Evolutionary conservation across 2,888 invertebrate species (phyloP), one percentile per base, ranked within the genome.

Genomic region (Diogma glabrata): DNA sequence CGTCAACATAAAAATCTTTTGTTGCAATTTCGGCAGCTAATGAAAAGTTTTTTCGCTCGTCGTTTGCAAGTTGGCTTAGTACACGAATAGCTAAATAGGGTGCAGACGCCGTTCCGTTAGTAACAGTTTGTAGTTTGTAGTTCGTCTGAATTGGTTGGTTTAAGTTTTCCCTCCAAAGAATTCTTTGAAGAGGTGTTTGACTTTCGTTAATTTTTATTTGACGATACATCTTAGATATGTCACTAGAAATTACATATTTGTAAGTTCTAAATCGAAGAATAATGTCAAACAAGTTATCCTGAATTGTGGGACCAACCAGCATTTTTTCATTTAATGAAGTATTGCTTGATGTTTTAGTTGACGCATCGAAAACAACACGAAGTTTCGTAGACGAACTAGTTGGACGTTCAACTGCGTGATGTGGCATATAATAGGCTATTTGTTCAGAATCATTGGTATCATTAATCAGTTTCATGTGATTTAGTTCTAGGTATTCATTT

Each of bases 41-140:
- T n/a, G n/a, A n/a, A n/a, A n/a, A n/a, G n/a, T n/a, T n/a, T n/a
- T n/a, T n/a, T n/a, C n/a, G n/a, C n/a, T n/a, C n/a, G n/a, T n/a
- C n/a, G n/a, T n/a, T n/a, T n/a, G n/a, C n/a, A 0, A 55, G 23
- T 45, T 54, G 52, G 14, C 51, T 10, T 7, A 55, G 9, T 26
- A 10, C 26, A 16, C 36, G 36, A 10, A 19, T 43, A 14, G 48
- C 26, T n/a, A 40, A 10, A 48, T 22, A 51, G 19, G 45, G 36
- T 6, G 51, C 46, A 8, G 46, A 33, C n/a, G 46, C 45, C 17
- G 46, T 46, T 20, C 51, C 51, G 24, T 51, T 46, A 17, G 51
- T 36, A 8, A 51, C 36, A 10, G 51, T 51, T 19, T 16, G 26
- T 20, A n/a, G 64, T 65, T 59, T 70, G 70, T 52, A 70, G n/a